These are phyloP conservation scores for Zoanthus sansibaricus DNA, from an alignment of 92 coral and sea anemone genomes.

Conservation along the genomic window DNA sequence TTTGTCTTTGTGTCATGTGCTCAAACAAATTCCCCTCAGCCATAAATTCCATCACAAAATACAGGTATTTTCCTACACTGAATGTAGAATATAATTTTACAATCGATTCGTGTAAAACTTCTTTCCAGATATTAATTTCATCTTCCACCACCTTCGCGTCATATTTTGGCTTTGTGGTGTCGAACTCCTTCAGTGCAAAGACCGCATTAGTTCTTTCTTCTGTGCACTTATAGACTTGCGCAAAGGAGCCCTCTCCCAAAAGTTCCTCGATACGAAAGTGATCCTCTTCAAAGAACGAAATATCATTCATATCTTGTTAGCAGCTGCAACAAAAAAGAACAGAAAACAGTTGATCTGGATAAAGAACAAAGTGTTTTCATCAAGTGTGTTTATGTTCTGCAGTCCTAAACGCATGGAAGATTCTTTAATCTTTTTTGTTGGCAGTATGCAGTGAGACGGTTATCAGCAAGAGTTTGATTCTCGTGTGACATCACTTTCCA, in stretches of 20 bases:
- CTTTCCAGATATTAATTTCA: constrained; percentile 82
- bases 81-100: constrained; percentile 78
- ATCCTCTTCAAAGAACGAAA: constrained; percentile 41
- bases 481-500: constrained; percentile 38
- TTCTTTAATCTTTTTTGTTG: constrained; percentile 3
- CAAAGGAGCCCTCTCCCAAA: constrained; percentile 84
- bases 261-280: constrained; percentile 69
- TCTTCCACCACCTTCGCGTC: constrained; percentile 63
- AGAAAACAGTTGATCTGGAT: background rate
- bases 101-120: constrained; percentile 80
- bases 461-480: constrained; percentile 21
- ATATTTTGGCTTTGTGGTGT: constrained; percentile 35
- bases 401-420: background rate
- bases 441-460: constrained; percentile 16
- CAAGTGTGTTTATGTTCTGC: background rate
- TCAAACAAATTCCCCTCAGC: constrained; percentile 74
- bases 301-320: constrained; percentile 10
- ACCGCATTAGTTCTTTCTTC: constrained; percentile 59
- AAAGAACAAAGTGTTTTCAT: background rate
- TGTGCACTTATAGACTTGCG: constrained; percentile 74
- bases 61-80: constrained; percentile 53
- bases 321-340: background rate
- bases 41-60: constrained; percentile 80
- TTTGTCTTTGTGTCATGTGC: constrained; percentile 69
- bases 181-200: constrained; percentile 77